phyloP scores from a whole-genome alignment of 1,140 invertebrate genomes.

The Aphis gossypii region DNA sequence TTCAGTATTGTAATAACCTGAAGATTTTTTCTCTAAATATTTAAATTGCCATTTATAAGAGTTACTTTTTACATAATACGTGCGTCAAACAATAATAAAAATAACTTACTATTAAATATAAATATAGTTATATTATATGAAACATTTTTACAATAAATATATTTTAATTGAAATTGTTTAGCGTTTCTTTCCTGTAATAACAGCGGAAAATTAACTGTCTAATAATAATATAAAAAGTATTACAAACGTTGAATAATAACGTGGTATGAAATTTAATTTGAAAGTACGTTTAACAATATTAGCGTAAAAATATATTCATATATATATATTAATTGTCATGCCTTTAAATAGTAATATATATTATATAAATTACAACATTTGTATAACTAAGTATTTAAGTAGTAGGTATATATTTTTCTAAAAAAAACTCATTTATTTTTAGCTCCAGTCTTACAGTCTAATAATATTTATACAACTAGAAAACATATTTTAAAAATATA shows the following conservation, averaged over 20 bases:
- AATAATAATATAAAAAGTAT: not conserved
- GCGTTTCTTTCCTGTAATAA: not conserved
- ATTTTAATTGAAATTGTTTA: not conserved
- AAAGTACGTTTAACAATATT: not conserved
- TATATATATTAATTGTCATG: not conserved
- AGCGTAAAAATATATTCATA: not conserved
- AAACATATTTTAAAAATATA: not conserved
- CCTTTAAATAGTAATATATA: not conserved
- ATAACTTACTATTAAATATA: not conserved
- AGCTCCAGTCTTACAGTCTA: conserved; percentile 53
- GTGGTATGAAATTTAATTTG: not conserved
- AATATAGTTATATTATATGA: not conserved
- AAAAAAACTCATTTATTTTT: conserved; percentile 8
- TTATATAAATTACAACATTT: not conserved
- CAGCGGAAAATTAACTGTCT: not conserved
- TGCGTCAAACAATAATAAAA: not conserved
- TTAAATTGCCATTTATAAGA: not conserved
- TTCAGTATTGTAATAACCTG: not conserved
- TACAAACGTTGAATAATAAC: not conserved
- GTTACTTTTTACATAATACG: not conserved
- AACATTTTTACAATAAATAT: not conserved
- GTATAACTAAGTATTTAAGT: not conserved
- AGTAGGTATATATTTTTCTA: not conserved
- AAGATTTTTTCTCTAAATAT: not conserved
- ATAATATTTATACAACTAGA: conserved; percentile 23